These are phyloP conservation scores for Conistra vaccinii DNA, from an alignment of 2,888 invertebrate species.

Conservation along the genomic window DNA sequence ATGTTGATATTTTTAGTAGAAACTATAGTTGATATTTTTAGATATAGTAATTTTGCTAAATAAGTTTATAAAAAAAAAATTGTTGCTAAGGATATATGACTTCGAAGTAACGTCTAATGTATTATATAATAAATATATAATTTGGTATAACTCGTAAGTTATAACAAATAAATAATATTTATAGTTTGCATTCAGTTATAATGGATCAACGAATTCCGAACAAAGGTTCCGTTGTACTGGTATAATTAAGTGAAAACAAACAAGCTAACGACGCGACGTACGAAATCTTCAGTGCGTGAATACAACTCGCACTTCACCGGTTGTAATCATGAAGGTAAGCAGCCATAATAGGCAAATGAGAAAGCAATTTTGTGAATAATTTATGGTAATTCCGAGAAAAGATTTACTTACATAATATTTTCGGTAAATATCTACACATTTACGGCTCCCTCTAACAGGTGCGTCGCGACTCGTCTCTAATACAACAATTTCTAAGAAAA, in stretches of 20 bases:
- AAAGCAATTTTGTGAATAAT: conserved; percentile 24
- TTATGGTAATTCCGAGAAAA: neutral
- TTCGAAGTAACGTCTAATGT: neutral
- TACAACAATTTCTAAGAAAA: too few species aligned
- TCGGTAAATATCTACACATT: neutral
- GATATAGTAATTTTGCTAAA: neutral
- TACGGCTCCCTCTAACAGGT: too few species aligned
- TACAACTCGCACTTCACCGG: conserved; percentile 27
- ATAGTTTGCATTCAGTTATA: neutral
- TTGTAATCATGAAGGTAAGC: conserved; percentile 22
- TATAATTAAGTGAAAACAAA: conserved; percentile 32
- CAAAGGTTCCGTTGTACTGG: conserved; percentile 25
- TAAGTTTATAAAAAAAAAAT: neutral
- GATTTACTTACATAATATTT: neutral
- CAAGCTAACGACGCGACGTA: conserved; percentile 30
- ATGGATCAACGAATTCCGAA: conserved; percentile 14
- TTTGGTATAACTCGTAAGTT: too few species aligned
- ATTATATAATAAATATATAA: too few species aligned
- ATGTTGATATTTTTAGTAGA: neutral
- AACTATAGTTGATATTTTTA: neutral
- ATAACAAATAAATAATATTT: neutral
- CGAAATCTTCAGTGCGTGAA: conserved; percentile 31
- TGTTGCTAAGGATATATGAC: neutral
- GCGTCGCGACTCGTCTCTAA: too few species aligned
- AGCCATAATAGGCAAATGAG: conserved; percentile 16